Evolutionary conservation across 2,888 invertebrate species (phyloP), one percentile per base, ranked within the genome.

Genomic region (Diaprepes abbreviatus): DNA sequence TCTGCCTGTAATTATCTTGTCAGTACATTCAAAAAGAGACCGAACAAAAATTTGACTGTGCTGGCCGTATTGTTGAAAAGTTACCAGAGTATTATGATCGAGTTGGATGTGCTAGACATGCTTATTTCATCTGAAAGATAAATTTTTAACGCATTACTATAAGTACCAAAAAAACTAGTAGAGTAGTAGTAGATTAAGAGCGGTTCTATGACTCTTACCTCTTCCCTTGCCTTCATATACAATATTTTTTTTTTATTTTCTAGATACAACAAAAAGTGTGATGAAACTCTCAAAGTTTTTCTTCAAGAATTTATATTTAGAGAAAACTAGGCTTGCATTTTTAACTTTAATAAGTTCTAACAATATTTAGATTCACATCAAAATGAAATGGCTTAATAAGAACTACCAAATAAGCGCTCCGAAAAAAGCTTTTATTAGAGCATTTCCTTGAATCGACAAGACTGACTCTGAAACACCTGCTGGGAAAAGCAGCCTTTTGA

Each of bases 61-160:
- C 45, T 64, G 64, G 16, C 40, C 12, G 19, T 54, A 43, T 24
- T 43, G 24, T 43, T 24, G 10, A 43, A 43, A 24, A 28, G 36
- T 55, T 17, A 7, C 16, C 1, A 24, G 4, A 28, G 31, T 59
- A 45, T 24, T 9, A 50, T 17, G 31, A 33, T 43, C 21, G 64
- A 64, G 64, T 45, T 64, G 64, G 64, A 64, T 64, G 64, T 64
- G 64, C 64, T 64, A 64, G 64, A 33, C 6, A 19, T 55, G 43
- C 43, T 43, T 59, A 43, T 59, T 59, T 43, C 17, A 24, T 14
- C 16, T 9, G 6, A 28, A 31, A 1, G 31, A 50, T 12, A 21
- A 28, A 7, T 50, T 31, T n/a, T 10, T 31, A 24, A 24, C 3
- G 24, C 24, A 24, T 28, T 16, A 50, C 28, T 50, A 10, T 50